Evolutionary conservation across 2,113 vertebrate species (phyloP).

Genomic region (Austrofundulus limnaeus): DNA sequence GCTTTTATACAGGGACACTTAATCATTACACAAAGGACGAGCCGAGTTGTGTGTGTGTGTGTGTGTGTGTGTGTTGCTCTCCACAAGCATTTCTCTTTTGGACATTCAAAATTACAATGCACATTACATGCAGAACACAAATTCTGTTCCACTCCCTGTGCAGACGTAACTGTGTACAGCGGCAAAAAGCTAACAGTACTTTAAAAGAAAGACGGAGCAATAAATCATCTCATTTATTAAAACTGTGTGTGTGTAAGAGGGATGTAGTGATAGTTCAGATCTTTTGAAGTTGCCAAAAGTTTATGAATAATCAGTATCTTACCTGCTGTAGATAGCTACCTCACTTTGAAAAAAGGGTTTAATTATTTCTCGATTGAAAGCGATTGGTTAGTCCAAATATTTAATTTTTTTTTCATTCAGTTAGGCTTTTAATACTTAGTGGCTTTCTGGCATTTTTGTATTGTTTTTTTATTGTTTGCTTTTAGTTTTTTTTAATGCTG

Average conservation of each 20-base stretch:
- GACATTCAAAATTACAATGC: background rate
- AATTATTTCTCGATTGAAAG: no score
- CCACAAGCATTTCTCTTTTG: constrained; percentile 5
- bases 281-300: no score
- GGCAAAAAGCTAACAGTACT: constrained; percentile 39
- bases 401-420: no score
- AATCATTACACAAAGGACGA: constrained; percentile 35
- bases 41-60: constrained; percentile 2
- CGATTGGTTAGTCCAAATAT: no score
- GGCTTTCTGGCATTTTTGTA: no score
- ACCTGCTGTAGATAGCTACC: no score
- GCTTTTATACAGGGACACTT: constrained; percentile 56
- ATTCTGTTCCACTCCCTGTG: background rate
- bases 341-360: no score
- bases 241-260: constrained; percentile 14
- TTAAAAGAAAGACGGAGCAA: constrained; percentile 40
- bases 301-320: no score
- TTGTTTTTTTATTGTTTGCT: no score
- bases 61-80: background rate
- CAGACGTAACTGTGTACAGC: constrained; percentile 20
- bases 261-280: background rate
- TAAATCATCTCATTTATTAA: constrained; percentile 67
- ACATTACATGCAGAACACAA: no score
- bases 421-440: no score
- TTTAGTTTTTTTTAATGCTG: no score